phyloP scores from a whole-genome alignment of 2,797 vertebrate species.

The Pantherophis alleghaniensis region DNA sequence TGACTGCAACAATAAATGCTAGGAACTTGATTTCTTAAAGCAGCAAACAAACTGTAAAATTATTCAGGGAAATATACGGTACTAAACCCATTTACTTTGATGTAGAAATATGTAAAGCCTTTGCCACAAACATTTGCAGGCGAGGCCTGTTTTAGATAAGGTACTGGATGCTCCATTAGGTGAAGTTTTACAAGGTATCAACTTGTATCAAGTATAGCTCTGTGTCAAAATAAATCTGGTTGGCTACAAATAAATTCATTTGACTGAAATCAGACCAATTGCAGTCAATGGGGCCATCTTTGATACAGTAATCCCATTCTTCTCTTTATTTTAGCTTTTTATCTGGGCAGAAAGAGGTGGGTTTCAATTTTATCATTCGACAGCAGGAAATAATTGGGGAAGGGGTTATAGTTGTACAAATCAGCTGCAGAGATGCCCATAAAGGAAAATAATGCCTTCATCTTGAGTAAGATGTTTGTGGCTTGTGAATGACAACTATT shows the following conservation, averaged over 20 bases:
- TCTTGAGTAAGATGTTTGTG: background rate
- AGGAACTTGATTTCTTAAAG: background rate
- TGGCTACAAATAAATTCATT: background rate
- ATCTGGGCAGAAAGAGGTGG: background rate
- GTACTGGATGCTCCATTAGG: background rate
- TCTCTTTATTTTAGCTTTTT: background rate
- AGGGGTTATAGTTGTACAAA: background rate
- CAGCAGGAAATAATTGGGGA: background rate
- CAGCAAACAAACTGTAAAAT: background rate
- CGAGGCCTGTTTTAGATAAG: background rate
- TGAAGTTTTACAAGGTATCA: background rate
- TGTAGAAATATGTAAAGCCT: background rate
- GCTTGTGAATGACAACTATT: background rate
- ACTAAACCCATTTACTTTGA: background rate
- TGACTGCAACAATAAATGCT: background rate
- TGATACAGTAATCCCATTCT: background rate
- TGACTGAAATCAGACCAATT: background rate
- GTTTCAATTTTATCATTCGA: background rate
- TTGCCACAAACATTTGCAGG: background rate
- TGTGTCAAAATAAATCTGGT: background rate
- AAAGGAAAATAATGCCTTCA: background rate
- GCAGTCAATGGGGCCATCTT: background rate
- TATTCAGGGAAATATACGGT: background rate
- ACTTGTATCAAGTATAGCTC: background rate
- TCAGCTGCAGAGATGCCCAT: background rate